Conservation (phyloP, 2,888 invertebrate genomes). For the Mystacides longicornis region DNA sequence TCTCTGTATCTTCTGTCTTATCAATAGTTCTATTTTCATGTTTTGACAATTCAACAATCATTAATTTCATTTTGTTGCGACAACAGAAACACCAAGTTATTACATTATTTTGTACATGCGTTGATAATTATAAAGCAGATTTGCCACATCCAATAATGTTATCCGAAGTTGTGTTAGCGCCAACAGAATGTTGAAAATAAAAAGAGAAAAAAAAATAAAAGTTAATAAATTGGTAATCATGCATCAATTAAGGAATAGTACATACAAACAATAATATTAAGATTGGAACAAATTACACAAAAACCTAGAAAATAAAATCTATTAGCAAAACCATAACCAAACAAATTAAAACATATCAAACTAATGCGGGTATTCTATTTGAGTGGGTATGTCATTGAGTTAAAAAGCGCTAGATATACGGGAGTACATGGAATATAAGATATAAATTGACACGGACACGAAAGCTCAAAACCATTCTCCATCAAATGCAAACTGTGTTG, state of each 20-base stretch:
- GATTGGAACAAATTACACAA: no score
- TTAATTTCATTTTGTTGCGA: neutral
- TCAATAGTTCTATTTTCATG: conserved; percentile 12
- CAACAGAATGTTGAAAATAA: conserved; percentile 8
- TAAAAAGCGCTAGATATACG: neutral
- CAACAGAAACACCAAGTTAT: neutral
- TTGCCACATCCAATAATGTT: neutral
- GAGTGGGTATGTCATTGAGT: neutral
- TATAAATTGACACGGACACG: neutral
- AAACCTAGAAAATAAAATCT: no score
- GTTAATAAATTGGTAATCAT: conserved; percentile 15
- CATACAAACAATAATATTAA: conserved; percentile 3
- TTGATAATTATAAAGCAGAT: neutral
- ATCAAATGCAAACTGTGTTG: neutral
- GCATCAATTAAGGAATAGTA: neutral
- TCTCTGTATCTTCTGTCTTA: conserved; percentile 15
- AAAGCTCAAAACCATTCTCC: neutral
- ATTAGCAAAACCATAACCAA: neutral
- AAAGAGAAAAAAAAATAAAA: conserved; percentile 13
- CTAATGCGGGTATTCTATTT: neutral
- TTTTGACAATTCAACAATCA: neutral
- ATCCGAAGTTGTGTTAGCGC: conserved; percentile 8
- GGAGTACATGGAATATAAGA: neutral
- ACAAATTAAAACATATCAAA: neutral
- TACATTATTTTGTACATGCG: neutral